These are phyloP conservation scores for Tetranychus urticae DNA, from an alignment of 1,140 invertebrate species.

Conservation along the genomic window DNA sequence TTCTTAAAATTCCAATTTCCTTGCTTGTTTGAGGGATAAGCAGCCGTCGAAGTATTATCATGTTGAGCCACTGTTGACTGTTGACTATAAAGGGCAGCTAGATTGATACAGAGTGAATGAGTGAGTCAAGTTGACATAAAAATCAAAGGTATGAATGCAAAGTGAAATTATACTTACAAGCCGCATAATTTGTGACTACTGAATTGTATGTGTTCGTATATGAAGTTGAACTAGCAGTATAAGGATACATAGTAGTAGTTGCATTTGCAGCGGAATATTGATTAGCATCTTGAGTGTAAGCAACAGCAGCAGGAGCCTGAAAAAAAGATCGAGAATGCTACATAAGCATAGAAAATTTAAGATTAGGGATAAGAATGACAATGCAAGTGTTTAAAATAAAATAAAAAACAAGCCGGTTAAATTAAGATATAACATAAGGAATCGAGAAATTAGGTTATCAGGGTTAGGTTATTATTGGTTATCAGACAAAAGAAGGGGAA, in stretches of 20 bases:
- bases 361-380: neutral
- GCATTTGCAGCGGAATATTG: neutral
- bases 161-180: neutral
- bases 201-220: slow-evolving; percentile 2
- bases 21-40: neutral
- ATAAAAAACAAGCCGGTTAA: neutral
- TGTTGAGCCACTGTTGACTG: neutral
- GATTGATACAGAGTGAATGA: neutral
- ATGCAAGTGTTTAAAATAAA: neutral
- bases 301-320: neutral
- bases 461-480: neutral
- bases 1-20: slow-evolving; percentile 6
- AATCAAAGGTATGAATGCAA: neutral
- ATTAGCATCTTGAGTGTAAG: neutral
- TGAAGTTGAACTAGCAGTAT: neutral
- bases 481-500: neutral
- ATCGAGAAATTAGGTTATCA: neutral
- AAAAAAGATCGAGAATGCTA: neutral
- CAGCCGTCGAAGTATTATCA: neutral
- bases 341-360: neutral
- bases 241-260: neutral
- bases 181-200: slow-evolving; percentile 3
- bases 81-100: neutral
- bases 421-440: neutral
- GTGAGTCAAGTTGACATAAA: neutral